Evolutionary conservation across 2,113 vertebrate genomes (phyloP), one percentile per base, ranked within the genome.

Genomic region (Sciurus niger): DNA sequence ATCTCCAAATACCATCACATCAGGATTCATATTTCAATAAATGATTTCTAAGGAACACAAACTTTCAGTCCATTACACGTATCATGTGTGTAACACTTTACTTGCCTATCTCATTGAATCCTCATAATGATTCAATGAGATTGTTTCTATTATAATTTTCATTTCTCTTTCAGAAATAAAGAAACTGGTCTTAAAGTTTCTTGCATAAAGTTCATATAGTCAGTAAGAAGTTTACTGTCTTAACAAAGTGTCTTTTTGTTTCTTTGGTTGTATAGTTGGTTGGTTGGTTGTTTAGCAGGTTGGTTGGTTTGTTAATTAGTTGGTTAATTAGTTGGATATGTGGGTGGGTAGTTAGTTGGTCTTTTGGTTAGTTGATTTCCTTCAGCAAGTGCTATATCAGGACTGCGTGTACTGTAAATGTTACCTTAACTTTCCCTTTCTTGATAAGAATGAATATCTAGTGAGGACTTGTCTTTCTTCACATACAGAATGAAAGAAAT

Each of bases 121-220:
- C 43, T 94, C 58, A 51, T 4, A 28, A 22, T 14, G 24, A 32
- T 53, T 12, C 58, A 84, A 4, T 40, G 14, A 90, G 13, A 4
- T 46, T 13, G 48, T 88, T 32, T 55, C 37, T 43, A 86, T 34
- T 72, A 30, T 17, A 46, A 84, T 76, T 90, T 78, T 76, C 73
- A 79, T 94, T 89, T 95, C 25, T 79, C 67, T 89, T 63, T 85
- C 37, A 58, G 58, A 65, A 30, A 65, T 76, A 93, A 67, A 95
- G 32, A 96, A 87, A 51, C 18, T 85, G 2, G 17, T 55, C 28
- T 68, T 92, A 16, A 90, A 78, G 11, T 55, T 68, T 37, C 13
- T 83, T 80, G 12, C 25, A 82, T 58, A 77, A 80, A 70, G 16
- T 91, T 92, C 32, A 91, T 46, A 77, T 17, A 55, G 1, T 16